Percentiles rank a stretch among this genome's conserved stretches.
phyloP scores from a whole-genome alignment of 2,113 vertebrate species.

The Lasiurus borealis region DNA sequence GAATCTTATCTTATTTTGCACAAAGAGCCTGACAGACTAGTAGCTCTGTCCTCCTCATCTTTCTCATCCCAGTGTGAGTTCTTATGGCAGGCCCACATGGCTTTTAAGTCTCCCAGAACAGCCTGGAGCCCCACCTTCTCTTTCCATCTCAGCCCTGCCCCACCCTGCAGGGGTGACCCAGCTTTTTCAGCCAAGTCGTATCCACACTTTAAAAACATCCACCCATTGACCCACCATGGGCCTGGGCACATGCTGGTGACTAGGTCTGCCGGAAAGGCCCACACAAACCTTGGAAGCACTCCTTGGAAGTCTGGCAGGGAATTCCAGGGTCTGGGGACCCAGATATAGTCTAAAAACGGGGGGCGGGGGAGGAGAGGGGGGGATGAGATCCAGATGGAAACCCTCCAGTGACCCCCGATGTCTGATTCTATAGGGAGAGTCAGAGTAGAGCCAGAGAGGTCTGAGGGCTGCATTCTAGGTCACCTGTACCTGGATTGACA shows the following conservation, averaged over 20 bases:
- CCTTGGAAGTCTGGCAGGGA: no score
- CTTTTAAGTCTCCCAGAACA: neutral
- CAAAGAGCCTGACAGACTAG: no score
- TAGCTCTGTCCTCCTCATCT: neutral
- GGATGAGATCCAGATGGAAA: fast-evolving
- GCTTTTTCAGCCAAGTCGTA: neutral
- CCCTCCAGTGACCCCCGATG: no score
- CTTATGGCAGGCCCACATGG: no score
- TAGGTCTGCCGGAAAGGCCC: neutral
- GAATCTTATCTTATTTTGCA: neutral
- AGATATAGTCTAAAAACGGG: neutral
- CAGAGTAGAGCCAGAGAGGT: neutral
- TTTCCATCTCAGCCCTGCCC: neutral
- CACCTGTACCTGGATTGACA: neutral
- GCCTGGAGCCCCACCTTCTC: neutral
- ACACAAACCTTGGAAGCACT: neutral
- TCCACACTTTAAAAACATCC: neutral
- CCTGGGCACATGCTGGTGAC: neutral
- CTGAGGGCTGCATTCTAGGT: neutral
- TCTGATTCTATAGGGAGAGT: neutral
- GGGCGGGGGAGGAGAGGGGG: no score
- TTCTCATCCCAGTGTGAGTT: fast-evolving
- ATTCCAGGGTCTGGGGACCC: neutral
- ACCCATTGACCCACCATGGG: neutral
- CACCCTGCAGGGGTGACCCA: neutral